Conservation (phyloP, 2,888 invertebrate species). For the Caenorhabditis uteleia region DNA sequence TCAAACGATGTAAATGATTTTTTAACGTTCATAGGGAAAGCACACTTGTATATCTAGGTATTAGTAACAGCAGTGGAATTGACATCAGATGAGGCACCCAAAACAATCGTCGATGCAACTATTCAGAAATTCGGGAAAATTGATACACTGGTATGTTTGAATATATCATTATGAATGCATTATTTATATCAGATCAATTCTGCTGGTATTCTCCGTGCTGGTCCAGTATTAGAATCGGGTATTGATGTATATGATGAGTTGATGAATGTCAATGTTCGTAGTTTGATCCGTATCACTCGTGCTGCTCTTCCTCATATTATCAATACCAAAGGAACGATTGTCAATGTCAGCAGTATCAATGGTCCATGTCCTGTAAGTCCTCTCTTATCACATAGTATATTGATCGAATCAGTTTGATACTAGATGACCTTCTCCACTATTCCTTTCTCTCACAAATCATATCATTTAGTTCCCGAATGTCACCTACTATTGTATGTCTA, state of each 20-base stretch:
- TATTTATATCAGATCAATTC: conserved; percentile 55
- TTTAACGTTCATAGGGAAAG: neutral
- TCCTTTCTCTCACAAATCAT: neutral
- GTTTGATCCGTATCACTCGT: conserved; percentile 62
- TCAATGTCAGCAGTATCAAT: conserved; percentile 90
- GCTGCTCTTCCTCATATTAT: conserved; percentile 65
- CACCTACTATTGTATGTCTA: conserved; percentile 86
- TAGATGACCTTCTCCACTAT: neutral
- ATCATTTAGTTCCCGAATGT: conserved; percentile 81
- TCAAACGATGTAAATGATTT: conserved; percentile 25
- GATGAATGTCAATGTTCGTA: conserved; percentile 81
- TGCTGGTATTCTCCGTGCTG: conserved; percentile 64
- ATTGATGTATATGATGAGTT: conserved; percentile 81
- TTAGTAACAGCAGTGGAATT: conserved; percentile 71
- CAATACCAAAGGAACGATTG: conserved; percentile 78
- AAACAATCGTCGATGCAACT: conserved; percentile 54
- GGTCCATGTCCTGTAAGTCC: conserved; percentile 80
- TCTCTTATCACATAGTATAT: too few species aligned
- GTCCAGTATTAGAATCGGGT: conserved; percentile 54
- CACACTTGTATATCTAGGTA: conserved; percentile 58
- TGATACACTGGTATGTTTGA: conserved; percentile 54
- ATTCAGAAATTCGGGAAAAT: conserved; percentile 60
- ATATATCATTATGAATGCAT: neutral
- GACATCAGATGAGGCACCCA: conserved; percentile 49
- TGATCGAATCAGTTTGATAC: neutral